Percentiles rank a stretch among this genome's conserved stretches.
phyloP scores from a whole-genome alignment of 2,797 vertebrate species.

The Potorous gilbertii region DNA sequence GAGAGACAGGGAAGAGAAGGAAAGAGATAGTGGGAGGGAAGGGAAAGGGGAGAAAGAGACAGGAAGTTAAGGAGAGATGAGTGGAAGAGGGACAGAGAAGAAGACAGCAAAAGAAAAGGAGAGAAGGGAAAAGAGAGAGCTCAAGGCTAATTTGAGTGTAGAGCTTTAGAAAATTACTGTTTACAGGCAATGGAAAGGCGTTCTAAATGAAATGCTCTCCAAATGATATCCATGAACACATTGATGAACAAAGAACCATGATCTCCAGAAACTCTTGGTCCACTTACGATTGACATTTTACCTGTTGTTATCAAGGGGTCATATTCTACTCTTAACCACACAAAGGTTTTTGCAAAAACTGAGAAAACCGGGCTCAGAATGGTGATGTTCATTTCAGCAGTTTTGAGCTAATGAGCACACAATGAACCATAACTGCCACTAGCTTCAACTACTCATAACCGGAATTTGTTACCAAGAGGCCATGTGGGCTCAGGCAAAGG shows the following conservation, averaged over 20 bases:
- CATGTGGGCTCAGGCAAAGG: neutral
- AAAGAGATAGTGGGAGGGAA: neutral
- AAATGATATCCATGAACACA: neutral
- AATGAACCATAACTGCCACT: neutral
- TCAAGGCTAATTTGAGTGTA: neutral
- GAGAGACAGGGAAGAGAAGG: neutral
- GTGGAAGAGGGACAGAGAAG: neutral
- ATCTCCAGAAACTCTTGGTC: neutral
- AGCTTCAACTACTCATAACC: neutral
- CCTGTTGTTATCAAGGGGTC: neutral
- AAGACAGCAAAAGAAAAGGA: neutral
- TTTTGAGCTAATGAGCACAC: neutral
- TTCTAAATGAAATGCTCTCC: neutral
- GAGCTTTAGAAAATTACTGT: neutral
- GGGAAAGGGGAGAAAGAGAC: neutral
- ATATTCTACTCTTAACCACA: neutral
- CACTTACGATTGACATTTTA: neutral
- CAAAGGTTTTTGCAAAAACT: neutral
- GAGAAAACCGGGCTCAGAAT: neutral
- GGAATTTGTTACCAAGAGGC: neutral
- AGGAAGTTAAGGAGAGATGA: neutral
- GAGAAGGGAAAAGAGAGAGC: neutral
- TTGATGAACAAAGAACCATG: neutral
- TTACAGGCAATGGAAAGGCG: neutral
- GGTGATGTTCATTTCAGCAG: neutral